phyloP scores from a whole-genome alignment of 1,140 invertebrate genomes.

The Pristionchus pacificus region DNA sequence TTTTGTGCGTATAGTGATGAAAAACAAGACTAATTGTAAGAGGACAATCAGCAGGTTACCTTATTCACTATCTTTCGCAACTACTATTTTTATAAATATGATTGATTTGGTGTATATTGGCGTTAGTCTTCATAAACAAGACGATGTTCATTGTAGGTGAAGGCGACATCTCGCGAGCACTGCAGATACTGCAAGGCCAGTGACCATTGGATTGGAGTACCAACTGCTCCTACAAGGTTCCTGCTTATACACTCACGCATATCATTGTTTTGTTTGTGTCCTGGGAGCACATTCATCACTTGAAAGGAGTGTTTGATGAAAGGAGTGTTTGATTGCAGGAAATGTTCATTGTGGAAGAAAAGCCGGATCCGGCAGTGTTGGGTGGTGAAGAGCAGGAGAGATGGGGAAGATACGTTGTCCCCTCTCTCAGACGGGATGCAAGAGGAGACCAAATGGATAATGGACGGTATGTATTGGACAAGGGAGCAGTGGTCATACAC shows the following conservation, averaged over 20 bases:
- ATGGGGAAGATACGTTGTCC: slow-evolving; percentile 39
- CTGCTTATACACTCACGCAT: too few relatives aligned
- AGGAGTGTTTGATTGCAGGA: slow-evolving; percentile 33
- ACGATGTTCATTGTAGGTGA: slow-evolving; percentile 15
- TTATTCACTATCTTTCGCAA: too few relatives aligned
- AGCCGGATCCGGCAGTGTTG: slow-evolving; percentile 26
- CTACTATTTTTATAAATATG: too few relatives aligned
- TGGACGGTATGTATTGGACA: neutral
- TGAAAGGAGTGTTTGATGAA: neutral
- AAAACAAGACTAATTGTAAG: too few relatives aligned
- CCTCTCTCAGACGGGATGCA: slow-evolving; percentile 37
- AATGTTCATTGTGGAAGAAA: slow-evolving; percentile 42
- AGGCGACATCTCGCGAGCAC: slow-evolving; percentile 38
- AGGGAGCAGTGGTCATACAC: neutral
- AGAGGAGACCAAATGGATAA: slow-evolving; percentile 9
- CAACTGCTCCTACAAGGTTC: slow-evolving; percentile 53
- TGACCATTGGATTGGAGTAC: slow-evolving; percentile 56
- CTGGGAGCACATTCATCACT: neutral
- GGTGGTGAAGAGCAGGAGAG: slow-evolving; percentile 14
- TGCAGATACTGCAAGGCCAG: slow-evolving; percentile 56
- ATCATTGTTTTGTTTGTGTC: too few relatives aligned
- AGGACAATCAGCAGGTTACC: too few relatives aligned
- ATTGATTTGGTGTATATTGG: too few relatives aligned
- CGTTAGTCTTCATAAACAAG: too few relatives aligned
- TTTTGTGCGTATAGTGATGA: too few relatives aligned